Evolutionary conservation across 2,113 vertebrate species (phyloP).

Genomic region (Cyanocitta stelleri): DNA sequence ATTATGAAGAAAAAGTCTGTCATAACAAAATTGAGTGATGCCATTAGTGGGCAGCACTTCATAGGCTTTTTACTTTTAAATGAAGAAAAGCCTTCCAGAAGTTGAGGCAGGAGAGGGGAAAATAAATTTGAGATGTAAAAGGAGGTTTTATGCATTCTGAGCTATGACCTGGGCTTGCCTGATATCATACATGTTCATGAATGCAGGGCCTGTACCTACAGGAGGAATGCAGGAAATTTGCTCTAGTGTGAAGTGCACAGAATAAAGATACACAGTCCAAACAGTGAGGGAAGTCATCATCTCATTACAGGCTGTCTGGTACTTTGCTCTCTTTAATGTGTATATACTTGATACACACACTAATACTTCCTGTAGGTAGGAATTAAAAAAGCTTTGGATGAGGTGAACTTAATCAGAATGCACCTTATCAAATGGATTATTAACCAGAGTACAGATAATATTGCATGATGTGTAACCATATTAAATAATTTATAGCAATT

Average conservation of each 20-base stretch:
- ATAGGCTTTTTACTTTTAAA: not conserved
- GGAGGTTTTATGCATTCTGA: conserved; percentile 14
- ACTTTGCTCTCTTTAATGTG: not conserved
- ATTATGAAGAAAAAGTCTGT: conserved; percentile 21
- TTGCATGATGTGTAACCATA: conserved; percentile 41
- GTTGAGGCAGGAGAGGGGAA: conserved; percentile 7
- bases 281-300: conserved; percentile 21
- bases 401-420: not conserved
- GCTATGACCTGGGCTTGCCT: conserved; percentile 54
- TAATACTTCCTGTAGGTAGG: not conserved
- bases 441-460: conserved; percentile 45
- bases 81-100: conserved; percentile 2
- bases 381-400: conserved; percentile 34
- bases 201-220: not conserved
- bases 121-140: not conserved
- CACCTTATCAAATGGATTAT: conserved; percentile 50
- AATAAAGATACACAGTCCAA: not conserved
- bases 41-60: conserved; percentile 5
- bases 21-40: not conserved
- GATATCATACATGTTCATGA: not conserved
- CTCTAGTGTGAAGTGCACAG: not conserved
- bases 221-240: not conserved
- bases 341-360: not conserved
- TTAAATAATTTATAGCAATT: conserved; percentile 35
- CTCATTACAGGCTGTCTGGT: not conserved